Evolutionary conservation across 2,113 vertebrate species (phyloP), one percentile per base, ranked within the genome.

Genomic region (Hippocampus zosterae): DNA sequence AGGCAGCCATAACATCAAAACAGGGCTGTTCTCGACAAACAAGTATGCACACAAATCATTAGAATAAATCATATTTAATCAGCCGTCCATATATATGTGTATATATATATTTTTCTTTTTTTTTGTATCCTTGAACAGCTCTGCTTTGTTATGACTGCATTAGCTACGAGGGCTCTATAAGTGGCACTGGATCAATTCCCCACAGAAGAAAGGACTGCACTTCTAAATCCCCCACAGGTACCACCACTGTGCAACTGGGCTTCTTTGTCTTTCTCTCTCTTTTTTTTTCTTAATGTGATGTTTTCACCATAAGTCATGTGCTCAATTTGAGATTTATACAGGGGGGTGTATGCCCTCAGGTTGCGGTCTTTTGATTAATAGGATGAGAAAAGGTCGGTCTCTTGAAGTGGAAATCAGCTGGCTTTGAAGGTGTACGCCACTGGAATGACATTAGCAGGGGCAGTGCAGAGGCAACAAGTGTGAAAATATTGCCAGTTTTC

Each of bases 111-210:
- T 3, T 11, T 74, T 67, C 70, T 86, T 80, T 67, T 72, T 86
- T 86, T 81, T 86, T 84, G 85, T 64, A 87, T 87, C 85, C 85
- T 90, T 84, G 90, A 90, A 89, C 90, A 92, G 91, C 92, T 89
- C 91, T 93, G 88, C 90, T 93, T 87, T 93, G 91, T 92, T 93
- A 92, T 93, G 88, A 91, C 91, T 92, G 92, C 91, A 91, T 92
- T 92, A 92, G 90, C 91, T 88, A 88, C 82, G 91, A 90, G 91
- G 89, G 88, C 85, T 78, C 88, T 71, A 76, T 91, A 87, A 86
- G 72, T 89, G 87, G 79, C 88, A 88, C 88, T 85, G 89, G 89
- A 92, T 83, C 88, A 84, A 88, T 69, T 77, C 85, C 89, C 79
- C 68, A 79, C 74, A 77, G 85, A 86, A 87, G 88, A 86, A 85